These are phyloP conservation scores for Spilarctia lutea DNA, from an alignment of 2,888 invertebrate genomes.

Conservation along the genomic window DNA sequence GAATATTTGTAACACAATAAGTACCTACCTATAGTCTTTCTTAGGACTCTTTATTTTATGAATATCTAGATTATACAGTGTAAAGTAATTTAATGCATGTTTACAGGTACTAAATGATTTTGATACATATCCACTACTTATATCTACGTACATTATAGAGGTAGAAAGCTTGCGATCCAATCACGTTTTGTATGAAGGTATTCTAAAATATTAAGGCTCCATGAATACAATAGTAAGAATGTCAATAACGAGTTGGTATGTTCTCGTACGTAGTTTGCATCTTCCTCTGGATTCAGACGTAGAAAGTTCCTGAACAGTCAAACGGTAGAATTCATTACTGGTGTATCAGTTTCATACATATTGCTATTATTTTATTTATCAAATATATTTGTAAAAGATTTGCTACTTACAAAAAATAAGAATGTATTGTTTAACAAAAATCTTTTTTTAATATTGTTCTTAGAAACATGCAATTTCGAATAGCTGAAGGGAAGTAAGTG, in stretches of 20 bases:
- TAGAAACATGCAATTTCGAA: no score
- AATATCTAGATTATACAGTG: neutral
- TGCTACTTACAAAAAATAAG: no score
- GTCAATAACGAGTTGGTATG: neutral
- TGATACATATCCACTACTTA: neutral
- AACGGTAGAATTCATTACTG: neutral
- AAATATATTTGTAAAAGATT: no score
- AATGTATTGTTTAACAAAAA: no score
- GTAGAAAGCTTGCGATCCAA: neutral
- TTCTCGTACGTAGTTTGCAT: neutral
- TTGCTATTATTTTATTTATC: no score
- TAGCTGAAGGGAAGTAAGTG: no score
- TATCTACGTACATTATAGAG: neutral
- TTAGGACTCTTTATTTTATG: neutral
- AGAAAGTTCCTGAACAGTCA: neutral
- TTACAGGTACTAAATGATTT: neutral
- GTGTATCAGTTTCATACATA: neutral
- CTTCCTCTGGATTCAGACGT: neutral
- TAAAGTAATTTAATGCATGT: neutral
- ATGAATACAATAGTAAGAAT: no score
- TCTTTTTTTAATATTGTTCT: no score
- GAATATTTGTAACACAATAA: no score
- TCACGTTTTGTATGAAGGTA: neutral
- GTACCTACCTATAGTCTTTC: no score
- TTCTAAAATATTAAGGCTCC: neutral